Percentiles rank a stretch among this genome's conserved stretches.
Evolutionary conservation across 2,113 vertebrate species (phyloP).

Genomic region (Istiophorus platypterus): DNA sequence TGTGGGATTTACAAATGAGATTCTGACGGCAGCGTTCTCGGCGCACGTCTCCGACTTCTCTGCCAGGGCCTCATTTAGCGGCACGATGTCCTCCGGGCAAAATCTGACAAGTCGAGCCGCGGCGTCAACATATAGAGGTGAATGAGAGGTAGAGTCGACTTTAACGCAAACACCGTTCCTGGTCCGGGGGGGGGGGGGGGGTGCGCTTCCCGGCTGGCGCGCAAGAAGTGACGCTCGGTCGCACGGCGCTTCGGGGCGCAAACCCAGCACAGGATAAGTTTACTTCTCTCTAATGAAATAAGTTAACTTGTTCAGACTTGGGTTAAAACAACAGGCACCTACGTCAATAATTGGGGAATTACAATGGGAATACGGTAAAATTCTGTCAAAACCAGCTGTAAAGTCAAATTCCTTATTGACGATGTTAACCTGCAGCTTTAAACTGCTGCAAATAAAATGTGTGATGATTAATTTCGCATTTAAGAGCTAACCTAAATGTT

Average conservation of each 20-base stretch:
- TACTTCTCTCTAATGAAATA: conserved; percentile 52
- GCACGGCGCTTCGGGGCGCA: conserved; percentile 55
- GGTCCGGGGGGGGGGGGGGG: no score
- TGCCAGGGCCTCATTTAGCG: conserved; percentile 56
- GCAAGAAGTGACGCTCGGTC: conserved; percentile 34
- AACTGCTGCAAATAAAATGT: neutral
- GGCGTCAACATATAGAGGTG: conserved; percentile 65
- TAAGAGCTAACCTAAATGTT: neutral
- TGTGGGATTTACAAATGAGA: conserved; percentile 64
- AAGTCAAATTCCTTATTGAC: neutral
- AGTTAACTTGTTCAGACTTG: conserved; percentile 73
- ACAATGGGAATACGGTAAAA: neutral
- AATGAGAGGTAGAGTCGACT: conserved; percentile 68
- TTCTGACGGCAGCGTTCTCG: conserved; percentile 57
- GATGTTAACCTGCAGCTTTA: neutral
- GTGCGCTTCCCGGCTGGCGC: no score
- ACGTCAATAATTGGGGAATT: conserved; percentile 34
- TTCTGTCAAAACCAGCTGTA: neutral
- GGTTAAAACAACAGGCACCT: conserved; percentile 32
- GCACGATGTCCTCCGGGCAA: conserved; percentile 60
- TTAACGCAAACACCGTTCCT: conserved; percentile 61
- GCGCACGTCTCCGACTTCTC: conserved; percentile 34
- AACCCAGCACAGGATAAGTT: conserved; percentile 52
- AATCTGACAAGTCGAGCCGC: conserved; percentile 64
- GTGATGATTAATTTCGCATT: neutral